Conservation (phyloP, 2,113 vertebrate genomes). For the Myiopsitta monachus region DNA sequence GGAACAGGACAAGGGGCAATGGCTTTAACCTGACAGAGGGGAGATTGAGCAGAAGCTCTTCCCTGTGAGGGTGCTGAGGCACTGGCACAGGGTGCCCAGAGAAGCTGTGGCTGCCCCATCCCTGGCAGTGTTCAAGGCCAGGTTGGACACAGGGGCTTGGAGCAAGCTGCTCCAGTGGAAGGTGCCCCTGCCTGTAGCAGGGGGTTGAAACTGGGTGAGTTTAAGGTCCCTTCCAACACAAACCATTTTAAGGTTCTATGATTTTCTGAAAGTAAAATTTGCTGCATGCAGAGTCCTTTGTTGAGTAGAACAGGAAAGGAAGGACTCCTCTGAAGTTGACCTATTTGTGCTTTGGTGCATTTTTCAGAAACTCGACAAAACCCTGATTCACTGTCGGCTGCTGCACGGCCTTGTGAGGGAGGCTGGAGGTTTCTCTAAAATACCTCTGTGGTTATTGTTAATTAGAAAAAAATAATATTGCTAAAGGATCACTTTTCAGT, state of each 20-base stretch:
- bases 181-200: not conserved
- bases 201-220: not conserved
- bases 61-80: not conserved
- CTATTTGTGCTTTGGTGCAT: not conserved
- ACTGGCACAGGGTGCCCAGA: not conserved
- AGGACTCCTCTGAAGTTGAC: slow-evolving; percentile 35
- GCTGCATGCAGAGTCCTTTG: not conserved
- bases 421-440: slow-evolving; percentile 28
- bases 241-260: not conserved
- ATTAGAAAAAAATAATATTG: slow-evolving; percentile 71
- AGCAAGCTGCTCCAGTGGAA: not conserved
- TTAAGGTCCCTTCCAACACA: not conserved
- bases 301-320: not conserved
- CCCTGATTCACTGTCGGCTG: slow-evolving; percentile 41
- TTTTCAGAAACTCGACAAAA: slow-evolving; percentile 60
- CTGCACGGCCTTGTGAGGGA: slow-evolving; percentile 20
- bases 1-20: not conserved
- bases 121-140: not conserved
- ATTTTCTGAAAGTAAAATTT: slow-evolving; percentile 1
- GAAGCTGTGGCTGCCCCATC: not conserved
- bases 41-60: not conserved
- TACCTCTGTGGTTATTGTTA: slow-evolving; percentile 62
- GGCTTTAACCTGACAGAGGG: not conserved
- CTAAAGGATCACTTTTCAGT: slow-evolving; percentile 62
- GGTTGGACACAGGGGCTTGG: not conserved